A percentile compares a stretch with the other conserved stretches of the same genome.
phyloP scores from a whole-genome alignment of 1,140 invertebrate species.

The Drosophila nebulosa region DNA sequence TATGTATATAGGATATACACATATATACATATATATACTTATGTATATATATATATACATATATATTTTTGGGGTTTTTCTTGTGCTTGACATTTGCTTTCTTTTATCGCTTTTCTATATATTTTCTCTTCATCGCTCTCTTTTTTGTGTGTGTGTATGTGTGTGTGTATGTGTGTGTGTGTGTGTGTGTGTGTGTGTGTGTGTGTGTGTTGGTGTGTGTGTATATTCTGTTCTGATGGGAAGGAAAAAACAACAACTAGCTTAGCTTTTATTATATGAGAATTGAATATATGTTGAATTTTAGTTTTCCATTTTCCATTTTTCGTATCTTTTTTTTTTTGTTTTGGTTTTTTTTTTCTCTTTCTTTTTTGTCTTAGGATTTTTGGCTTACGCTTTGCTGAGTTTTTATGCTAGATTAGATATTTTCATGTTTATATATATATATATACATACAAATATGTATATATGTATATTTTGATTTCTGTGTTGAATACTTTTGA shows the following conservation, averaged over 20 bases:
- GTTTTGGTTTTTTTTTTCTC: conserved; percentile 32
- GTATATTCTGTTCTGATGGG: background rate
- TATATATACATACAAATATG: conserved; percentile 21
- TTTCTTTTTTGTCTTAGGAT: conserved; percentile 30
- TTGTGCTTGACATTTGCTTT: conserved; percentile 28
- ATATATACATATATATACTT: background rate
- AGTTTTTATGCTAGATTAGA: conserved; percentile 66
- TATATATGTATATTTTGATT: conserved; percentile 15
- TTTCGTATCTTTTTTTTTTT: conserved; percentile 32
- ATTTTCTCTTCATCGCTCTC: conserved; percentile 35
- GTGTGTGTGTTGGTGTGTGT: background rate
- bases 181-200: background rate
- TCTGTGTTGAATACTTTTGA: conserved; percentile 10
- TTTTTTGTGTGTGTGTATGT: conserved; percentile 1
- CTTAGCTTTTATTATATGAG: conserved; percentile 31
- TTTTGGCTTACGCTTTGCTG: conserved; percentile 70
- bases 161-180: background rate
- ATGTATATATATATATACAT: background rate
- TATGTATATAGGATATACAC: background rate
- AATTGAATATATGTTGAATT: conserved; percentile 37
- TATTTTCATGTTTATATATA: conserved; percentile 37
- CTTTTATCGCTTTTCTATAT: conserved; percentile 20
- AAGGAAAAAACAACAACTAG: conserved; percentile 2
- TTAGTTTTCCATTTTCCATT: background rate
- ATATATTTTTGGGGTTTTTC: conserved; percentile 36